Percentiles rank a stretch among this genome's conserved stretches.
These are phyloP conservation scores for Chaetops frenatus DNA, from an alignment of 2,113 vertebrate genomes.

Conservation along the genomic window DNA sequence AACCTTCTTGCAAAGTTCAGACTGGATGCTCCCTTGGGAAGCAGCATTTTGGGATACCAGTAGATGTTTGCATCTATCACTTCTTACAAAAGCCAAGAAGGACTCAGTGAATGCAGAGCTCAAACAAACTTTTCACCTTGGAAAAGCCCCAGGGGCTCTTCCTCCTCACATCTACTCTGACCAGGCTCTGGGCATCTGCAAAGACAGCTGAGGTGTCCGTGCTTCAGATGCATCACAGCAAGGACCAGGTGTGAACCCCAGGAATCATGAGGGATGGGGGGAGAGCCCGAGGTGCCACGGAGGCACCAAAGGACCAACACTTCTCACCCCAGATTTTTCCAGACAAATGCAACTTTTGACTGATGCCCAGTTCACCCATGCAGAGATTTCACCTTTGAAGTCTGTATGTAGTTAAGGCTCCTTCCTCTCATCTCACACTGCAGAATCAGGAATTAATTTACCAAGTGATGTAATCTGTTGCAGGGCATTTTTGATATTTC, in stretches of 20 bases:
- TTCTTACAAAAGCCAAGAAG: not conserved
- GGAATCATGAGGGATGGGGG: not conserved
- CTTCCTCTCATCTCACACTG: not conserved
- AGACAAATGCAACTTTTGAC: not conserved
- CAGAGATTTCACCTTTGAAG: not conserved
- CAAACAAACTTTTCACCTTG: not conserved
- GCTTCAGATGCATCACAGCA: not conserved
- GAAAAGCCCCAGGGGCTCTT: not conserved
- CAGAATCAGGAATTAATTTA: not conserved
- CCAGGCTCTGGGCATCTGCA: not conserved
- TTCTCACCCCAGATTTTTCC: not conserved
- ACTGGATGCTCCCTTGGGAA: not conserved
- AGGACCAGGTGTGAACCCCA: not conserved
- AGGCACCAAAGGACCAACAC: not conserved
- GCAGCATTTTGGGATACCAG: not conserved
- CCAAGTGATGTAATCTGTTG: not conserved
- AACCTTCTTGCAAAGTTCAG: not conserved
- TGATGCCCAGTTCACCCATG: rapidly evolving
- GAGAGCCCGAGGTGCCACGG: rapidly evolving
- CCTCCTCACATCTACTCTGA: not conserved
- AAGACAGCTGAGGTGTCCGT: not conserved
- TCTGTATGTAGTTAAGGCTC: not conserved
- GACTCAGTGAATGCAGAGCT: not conserved
- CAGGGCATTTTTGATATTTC: too few species aligned
- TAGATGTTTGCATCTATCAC: not conserved